Evolutionary conservation across 2,113 vertebrate genomes (phyloP).

Genomic region (Lethenteron reissneri): DNA sequence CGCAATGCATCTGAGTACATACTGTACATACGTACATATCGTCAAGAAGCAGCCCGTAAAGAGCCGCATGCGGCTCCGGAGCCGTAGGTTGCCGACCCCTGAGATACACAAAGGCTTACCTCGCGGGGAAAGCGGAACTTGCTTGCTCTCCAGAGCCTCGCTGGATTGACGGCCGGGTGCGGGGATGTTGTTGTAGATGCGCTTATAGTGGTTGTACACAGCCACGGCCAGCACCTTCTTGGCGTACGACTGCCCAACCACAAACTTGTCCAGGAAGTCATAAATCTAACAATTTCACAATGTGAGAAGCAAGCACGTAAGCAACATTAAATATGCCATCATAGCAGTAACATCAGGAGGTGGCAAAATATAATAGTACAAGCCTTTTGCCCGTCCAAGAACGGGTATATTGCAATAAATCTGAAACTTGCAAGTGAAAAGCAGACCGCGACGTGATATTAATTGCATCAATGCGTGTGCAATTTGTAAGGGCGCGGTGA

Average conservation of each 20-base stretch:
- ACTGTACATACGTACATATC: too few species aligned
- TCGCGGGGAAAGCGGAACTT: background rate
- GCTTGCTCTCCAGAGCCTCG: slow-evolving; percentile 4
- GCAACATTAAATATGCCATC: background rate
- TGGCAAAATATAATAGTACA: too few species aligned
- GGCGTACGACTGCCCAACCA: slow-evolving; percentile 85
- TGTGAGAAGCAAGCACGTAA: background rate
- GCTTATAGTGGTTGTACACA: slow-evolving; percentile 97
- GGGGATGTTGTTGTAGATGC: slow-evolving; percentile 93
- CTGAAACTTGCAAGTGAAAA: background rate
- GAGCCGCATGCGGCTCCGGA: too few species aligned
- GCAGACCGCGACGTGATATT: too few species aligned
- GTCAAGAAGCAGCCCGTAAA: too few species aligned
- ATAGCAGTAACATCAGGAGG: too few species aligned
- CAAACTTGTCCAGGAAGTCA: slow-evolving; percentile 91
- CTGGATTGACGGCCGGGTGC: slow-evolving; percentile 18
- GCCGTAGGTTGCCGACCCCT: too few species aligned
- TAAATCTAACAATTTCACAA: slow-evolving; percentile 48
- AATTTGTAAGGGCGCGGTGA: too few species aligned
- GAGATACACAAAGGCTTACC: background rate
- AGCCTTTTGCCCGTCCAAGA: background rate
- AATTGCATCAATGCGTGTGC: too few species aligned
- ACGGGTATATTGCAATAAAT: background rate
- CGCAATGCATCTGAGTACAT: too few species aligned
- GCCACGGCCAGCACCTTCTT: slow-evolving; percentile 95